phyloP scores from a whole-genome alignment of 2,113 vertebrate genomes.

The Malurus alboscapulatus region DNA sequence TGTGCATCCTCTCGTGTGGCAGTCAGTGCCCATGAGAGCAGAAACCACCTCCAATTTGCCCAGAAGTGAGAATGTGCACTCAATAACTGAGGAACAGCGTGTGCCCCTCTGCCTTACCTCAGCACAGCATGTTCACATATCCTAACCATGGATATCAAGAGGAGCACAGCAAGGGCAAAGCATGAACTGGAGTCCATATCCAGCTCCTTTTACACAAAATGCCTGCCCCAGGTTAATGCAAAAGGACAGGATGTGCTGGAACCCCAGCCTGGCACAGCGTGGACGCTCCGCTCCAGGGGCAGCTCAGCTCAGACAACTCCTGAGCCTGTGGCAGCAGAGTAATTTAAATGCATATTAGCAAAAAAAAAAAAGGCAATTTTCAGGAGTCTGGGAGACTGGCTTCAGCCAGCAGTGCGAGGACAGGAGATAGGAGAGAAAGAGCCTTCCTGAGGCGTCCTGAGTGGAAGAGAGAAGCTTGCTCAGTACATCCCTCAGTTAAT shows the following conservation, averaged over 20 bases:
- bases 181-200: not conserved
- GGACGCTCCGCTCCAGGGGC: fast-evolving
- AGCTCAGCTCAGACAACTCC: not conserved
- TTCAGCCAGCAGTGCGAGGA: not conserved
- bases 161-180: not conserved
- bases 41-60: not conserved
- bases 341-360: not conserved
- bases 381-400: not conserved
- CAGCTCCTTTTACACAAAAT: not conserved
- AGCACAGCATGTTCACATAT: fast-evolving
- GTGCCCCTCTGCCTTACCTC: not conserved
- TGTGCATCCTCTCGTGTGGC: fast-evolving
- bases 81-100: not conserved
- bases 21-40: not conserved
- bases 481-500: not conserved
- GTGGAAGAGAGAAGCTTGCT: not conserved
- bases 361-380: not conserved
- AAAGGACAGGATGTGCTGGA: not conserved
- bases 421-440: not conserved
- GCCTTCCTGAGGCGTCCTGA: not conserved
- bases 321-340: not conserved
- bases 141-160: not conserved
- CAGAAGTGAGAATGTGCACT: not conserved
- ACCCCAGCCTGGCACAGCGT: fast-evolving
- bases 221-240: not conserved